Evolutionary conservation across 2,113 vertebrate species (phyloP).

Genomic region (Sprattus sprattus): DNA sequence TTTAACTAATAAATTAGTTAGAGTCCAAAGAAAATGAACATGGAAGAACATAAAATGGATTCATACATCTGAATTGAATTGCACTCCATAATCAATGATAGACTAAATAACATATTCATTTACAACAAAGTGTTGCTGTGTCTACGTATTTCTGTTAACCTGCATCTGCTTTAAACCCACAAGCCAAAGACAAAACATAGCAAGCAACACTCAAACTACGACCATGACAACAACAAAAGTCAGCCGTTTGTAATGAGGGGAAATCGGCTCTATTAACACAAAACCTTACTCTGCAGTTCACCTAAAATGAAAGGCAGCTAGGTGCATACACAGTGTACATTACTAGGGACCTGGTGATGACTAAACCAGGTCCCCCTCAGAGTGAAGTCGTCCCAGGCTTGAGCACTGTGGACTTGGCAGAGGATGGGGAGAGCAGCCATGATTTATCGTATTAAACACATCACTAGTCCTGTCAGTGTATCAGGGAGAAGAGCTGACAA

Average conservation of each 20-base stretch:
- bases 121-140: too few species aligned
- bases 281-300: neutral
- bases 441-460: slow-evolving; percentile 68
- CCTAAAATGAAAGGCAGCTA: neutral
- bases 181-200: too few species aligned
- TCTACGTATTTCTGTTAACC: too few species aligned
- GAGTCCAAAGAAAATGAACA: too few species aligned
- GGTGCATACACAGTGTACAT: neutral
- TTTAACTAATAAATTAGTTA: too few species aligned
- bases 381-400: slow-evolving; percentile 23
- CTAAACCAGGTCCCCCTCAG: neutral
- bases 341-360: neutral
- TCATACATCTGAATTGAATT: too few species aligned
- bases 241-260: neutral
- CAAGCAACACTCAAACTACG: too few species aligned
- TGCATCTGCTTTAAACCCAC: too few species aligned
- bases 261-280: neutral
- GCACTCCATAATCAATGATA: too few species aligned
- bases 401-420: slow-evolving; percentile 40
- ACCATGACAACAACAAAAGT: too few species aligned
- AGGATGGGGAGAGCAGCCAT: slow-evolving; percentile 38
- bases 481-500: slow-evolving; percentile 36
- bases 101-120: too few species aligned
- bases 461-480: slow-evolving; percentile 52
- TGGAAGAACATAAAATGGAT: too few species aligned